These are phyloP conservation scores for Carposina sasakii DNA, from an alignment of 1,140 invertebrate species.

Conservation along the genomic window DNA sequence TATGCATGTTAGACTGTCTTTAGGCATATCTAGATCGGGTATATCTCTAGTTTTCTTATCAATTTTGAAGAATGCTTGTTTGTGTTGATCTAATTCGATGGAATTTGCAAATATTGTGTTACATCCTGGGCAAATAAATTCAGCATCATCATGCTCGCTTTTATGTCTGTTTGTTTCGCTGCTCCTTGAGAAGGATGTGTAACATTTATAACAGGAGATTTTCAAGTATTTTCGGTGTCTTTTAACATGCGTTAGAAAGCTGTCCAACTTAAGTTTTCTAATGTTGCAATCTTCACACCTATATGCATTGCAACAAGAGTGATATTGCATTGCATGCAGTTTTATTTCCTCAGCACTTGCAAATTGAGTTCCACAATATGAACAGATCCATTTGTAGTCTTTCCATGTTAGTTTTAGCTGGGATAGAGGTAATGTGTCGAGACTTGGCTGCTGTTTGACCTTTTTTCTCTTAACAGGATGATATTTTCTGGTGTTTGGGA, in stretches of 20 bases:
- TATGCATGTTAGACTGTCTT: slow-evolving; percentile 39
- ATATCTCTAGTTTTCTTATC: slow-evolving; percentile 8
- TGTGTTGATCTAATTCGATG: slow-evolving; percentile 22
- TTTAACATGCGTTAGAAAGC: slow-evolving; percentile 26
- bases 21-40: slow-evolving; percentile 23
- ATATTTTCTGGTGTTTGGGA: neutral
- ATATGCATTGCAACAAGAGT: slow-evolving; percentile 20
- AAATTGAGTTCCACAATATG: slow-evolving; percentile 17
- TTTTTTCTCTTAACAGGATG: slow-evolving; percentile 6
- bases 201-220: slow-evolving; percentile 29
- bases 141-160: slow-evolving; percentile 12
- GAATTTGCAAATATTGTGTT: slow-evolving; percentile 21
- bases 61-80: slow-evolving; percentile 12
- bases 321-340: slow-evolving; percentile 18
- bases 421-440: slow-evolving; percentile 14
- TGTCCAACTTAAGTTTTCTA: slow-evolving; percentile 19
- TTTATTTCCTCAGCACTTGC: slow-evolving; percentile 13
- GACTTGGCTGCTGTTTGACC: neutral
- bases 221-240: slow-evolving; percentile 24
- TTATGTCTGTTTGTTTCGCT: slow-evolving; percentile 16
- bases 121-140: slow-evolving; percentile 24
- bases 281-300: slow-evolving; percentile 22
- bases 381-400: slow-evolving; percentile 22
- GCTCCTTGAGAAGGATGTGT: slow-evolving; percentile 11
- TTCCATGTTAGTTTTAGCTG: slow-evolving; percentile 23